A percentile compares a stretch with the other conserved stretches of the same genome.
Evolutionary conservation across 2,113 vertebrate genomes (phyloP).

Genomic region (Pontoporia blainvillei): DNA sequence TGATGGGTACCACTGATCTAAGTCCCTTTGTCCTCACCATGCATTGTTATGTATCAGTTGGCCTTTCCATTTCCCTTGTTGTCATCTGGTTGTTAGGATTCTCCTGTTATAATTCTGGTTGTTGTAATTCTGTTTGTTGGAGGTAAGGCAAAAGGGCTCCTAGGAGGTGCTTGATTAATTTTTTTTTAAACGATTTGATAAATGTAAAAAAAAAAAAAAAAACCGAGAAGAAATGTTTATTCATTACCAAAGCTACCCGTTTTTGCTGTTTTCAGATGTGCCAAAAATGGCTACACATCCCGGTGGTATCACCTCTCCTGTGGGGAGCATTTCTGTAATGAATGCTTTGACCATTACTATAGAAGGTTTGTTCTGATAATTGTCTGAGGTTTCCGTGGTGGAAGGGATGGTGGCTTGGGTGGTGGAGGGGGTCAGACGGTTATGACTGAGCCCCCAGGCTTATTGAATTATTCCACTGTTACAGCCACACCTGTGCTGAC

Average conservation of each 20-base stretch:
- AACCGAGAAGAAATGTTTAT: neutral
- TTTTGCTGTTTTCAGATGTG: slow-evolving; percentile 86
- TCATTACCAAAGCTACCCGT: neutral
- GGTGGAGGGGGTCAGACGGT: neutral
- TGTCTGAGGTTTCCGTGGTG: neutral
- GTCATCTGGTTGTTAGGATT: neutral
- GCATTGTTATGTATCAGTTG: neutral
- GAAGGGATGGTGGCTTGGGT: neutral
- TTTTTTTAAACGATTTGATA: neutral
- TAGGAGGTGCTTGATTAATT: neutral
- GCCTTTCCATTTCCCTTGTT: neutral
- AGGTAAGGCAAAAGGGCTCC: neutral
- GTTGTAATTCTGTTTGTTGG: neutral
- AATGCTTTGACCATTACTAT: slow-evolving; percentile 99
- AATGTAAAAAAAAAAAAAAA: neutral
- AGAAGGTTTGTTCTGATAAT: slow-evolving; percentile 87
- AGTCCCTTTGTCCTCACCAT: neutral
- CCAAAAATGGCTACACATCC: slow-evolving; percentile 97
- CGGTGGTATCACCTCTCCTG: slow-evolving; percentile 99
- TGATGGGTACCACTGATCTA: neutral
- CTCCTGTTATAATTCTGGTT: neutral
- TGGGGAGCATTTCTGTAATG: slow-evolving; percentile 99
- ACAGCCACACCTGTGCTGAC: too few species aligned
- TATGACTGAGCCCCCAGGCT: neutral
- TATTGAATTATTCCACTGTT: neutral